These are phyloP conservation scores for Drosophila merina DNA, from an alignment of 2,888 invertebrate species.

Conservation along the genomic window DNA sequence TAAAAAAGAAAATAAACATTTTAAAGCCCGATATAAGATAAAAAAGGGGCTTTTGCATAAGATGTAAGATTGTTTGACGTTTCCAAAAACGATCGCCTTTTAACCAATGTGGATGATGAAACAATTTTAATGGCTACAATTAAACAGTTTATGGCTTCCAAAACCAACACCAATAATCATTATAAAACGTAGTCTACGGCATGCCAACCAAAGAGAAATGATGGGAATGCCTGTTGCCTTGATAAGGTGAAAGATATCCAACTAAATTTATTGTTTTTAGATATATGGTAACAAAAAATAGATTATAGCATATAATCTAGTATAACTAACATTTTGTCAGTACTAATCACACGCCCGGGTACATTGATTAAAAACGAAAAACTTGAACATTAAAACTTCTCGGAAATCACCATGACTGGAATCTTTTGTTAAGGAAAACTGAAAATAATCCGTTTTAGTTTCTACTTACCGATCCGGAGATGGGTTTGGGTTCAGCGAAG, in stretches of 20 bases:
- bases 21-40: background rate
- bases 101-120: conserved; percentile 14
- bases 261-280: background rate
- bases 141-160: conserved; percentile 4
- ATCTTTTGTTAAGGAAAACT: background rate
- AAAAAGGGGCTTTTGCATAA: background rate
- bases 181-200: conserved; percentile 3
- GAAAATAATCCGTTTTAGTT: too few relatives aligned
- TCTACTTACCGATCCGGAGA: conserved; percentile 80
- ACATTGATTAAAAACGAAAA: background rate
- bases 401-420: background rate
- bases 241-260: conserved; percentile 1
- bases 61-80: too few relatives aligned
- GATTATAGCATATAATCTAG: background rate
- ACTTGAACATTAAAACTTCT: background rate
- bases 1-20: background rate
- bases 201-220: conserved; percentile 1
- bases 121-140: conserved; percentile 7
- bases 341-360: background rate
- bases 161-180: conserved; percentile 5
- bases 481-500: conserved; percentile 83
- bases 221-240: background rate
- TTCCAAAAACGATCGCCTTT: background rate
- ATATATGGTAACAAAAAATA: background rate
- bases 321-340: background rate